Evolutionary conservation across 64 coral and sea anemone genomes (phyloP).

Genomic region (Pachyseris speciosa): DNA sequence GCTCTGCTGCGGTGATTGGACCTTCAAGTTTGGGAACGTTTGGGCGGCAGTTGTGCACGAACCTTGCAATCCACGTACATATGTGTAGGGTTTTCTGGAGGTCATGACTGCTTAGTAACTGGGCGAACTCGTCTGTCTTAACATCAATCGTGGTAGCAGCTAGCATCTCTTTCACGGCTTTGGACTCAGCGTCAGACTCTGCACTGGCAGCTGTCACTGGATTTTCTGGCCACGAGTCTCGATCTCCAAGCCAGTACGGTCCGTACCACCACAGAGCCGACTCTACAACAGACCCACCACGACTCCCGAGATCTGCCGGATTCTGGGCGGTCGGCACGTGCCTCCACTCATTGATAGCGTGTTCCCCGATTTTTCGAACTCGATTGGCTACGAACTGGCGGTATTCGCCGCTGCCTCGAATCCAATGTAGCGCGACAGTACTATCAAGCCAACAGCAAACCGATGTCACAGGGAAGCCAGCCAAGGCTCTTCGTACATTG

Average conservation of each 20-base stretch:
- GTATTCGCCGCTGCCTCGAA: conserved; percentile 36
- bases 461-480: conserved; percentile 19
- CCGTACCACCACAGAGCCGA: background rate
- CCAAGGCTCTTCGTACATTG: background rate
- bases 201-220: conserved; percentile 21
- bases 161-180: conserved; percentile 22
- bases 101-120: conserved; percentile 3
- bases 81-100: conserved; percentile 38
- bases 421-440: conserved; percentile 57
- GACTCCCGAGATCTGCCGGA: conserved; percentile 59
- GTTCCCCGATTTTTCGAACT: conserved; percentile 18
- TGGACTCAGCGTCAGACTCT: background rate
- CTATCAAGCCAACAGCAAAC: conserved; percentile 52
- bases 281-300: background rate
- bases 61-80: conserved; percentile 34
- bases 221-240: conserved; percentile 13
- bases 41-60: conserved; percentile 12
- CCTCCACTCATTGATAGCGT: conserved; percentile 22
- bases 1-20: conserved; percentile 35
- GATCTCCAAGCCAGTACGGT: conserved; percentile 8
- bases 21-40: background rate
- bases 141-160: background rate
- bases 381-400: conserved; percentile 63
- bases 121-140: conserved; percentile 8
- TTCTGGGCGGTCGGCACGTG: conserved; percentile 49